Evolutionary conservation across 2,113 vertebrate genomes (phyloP).

Genomic region (Sarotherodon lohbergeri): DNA sequence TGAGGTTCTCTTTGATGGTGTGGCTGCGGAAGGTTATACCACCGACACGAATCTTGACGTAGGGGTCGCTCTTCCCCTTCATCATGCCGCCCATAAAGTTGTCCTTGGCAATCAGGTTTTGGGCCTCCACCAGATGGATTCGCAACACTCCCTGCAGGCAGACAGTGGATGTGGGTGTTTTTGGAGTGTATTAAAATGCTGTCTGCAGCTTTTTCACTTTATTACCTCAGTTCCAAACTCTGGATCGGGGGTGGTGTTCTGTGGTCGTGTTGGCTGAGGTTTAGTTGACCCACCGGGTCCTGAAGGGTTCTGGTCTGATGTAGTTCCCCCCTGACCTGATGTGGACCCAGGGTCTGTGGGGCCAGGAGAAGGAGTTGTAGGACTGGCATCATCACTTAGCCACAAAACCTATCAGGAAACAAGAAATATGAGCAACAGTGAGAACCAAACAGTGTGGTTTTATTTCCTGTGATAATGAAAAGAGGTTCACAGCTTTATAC

Average conservation of each 20-base stretch:
- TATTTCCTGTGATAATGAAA: not conserved
- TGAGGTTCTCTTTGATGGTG: slow-evolving; percentile 87
- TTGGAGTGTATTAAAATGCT: not conserved
- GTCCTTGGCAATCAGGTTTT: slow-evolving; percentile 87
- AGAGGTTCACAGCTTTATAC: not conserved
- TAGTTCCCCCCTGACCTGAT: slow-evolving; percentile 31
- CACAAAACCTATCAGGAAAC: slow-evolving; percentile 73
- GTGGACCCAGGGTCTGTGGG: slow-evolving; percentile 31
- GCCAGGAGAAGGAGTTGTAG: slow-evolving; percentile 50
- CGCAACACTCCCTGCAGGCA: slow-evolving; percentile 79
- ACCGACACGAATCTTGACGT: slow-evolving; percentile 81
- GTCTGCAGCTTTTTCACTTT: not conserved
- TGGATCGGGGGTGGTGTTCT: slow-evolving; percentile 74
- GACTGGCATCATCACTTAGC: slow-evolving; percentile 74
- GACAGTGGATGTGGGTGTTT: not conserved
- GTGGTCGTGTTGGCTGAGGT: slow-evolving; percentile 60
- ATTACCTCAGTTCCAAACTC: slow-evolving; percentile 80
- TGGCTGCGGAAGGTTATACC: slow-evolving; percentile 80
- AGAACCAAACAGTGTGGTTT: not conserved
- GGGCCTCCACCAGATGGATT: slow-evolving; percentile 84
- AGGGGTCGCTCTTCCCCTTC: slow-evolving; percentile 91
- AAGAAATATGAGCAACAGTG: not conserved
- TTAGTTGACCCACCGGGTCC: slow-evolving; percentile 65
- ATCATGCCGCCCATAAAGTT: slow-evolving; percentile 87
- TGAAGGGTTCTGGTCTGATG: slow-evolving; percentile 32